Evolutionary conservation across 2,113 vertebrate genomes (phyloP), one percentile per base, ranked within the genome.

Genomic region (Psophia crepitans): DNA sequence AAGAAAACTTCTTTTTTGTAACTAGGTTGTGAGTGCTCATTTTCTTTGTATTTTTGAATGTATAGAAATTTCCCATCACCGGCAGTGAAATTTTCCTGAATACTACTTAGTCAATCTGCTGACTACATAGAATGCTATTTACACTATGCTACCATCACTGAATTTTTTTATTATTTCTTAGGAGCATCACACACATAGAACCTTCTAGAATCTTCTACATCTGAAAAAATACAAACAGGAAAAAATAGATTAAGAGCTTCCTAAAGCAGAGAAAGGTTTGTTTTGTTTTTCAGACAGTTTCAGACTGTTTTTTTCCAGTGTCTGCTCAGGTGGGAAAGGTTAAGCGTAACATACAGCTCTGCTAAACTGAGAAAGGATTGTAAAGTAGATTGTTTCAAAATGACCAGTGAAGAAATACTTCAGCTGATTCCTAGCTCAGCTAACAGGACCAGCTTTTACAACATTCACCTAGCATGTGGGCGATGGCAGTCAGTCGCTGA

Each of bases 71-170:
- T 83, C 17, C 23, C 12, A 14, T 75, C 27, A 64, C 7, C 13
- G 35, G 12, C 20, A 66, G 6, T 44, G 37, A 54, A 75, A 51
- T 33, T 68, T 83, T 76, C 28, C 30, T 19, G 60, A 64, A 56
- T 49, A 21, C 2, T 35, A 16, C 15, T 37, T 48, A 53, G 17
- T 24, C 22, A 32, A 48, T 32, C 11, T 51, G 16, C 17, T 24
- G 22, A 3, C 30, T 76, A 12, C 5, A 12, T 20, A 39, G 11
- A 6, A 57, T 75, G 20, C 6, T 68, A 11, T 80, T 58, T 49
- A 14, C 16, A 24, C 6, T 37, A 9, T 4, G 12, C 3, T 64
- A 8, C 5, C 17, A 22, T 64, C 1, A 7, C 4, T 37, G 11
- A 76, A 63, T 51, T 53, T 3, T 70, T 61, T 77, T 14, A 57